Evolutionary conservation across 2,888 invertebrate species (phyloP).

Genomic region (Caenorhabditis becei): DNA sequence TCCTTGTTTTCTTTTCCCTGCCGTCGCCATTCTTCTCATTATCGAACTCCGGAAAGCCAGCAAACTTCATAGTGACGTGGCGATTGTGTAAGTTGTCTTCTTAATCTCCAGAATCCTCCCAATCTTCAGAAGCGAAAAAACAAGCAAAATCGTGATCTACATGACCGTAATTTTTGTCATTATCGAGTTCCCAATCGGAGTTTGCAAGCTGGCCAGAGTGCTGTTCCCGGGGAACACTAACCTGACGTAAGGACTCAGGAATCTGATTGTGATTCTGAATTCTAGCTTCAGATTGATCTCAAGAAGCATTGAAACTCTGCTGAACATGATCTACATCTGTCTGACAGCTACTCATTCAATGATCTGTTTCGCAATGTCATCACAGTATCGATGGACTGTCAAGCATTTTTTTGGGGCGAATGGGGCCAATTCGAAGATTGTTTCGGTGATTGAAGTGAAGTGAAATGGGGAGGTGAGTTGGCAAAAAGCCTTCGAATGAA

Average conservation of each 20-base stretch:
- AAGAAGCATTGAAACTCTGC: background rate
- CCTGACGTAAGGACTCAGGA: background rate
- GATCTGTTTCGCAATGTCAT: slow-evolving; percentile 21
- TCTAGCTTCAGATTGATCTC: slow-evolving; percentile 8
- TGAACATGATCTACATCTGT: slow-evolving; percentile 16
- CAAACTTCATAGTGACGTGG: background rate
- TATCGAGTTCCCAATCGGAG: slow-evolving; percentile 22
- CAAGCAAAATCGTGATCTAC: slow-evolving; percentile 15
- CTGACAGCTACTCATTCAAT: slow-evolving; percentile 16
- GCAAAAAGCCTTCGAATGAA: no score
- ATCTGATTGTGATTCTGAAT: background rate
- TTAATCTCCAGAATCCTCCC: no score
- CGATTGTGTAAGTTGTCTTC: background rate
- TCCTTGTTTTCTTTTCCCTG: slow-evolving; percentile 7
- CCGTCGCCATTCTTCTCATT: background rate
- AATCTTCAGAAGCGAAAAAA: slow-evolving; percentile 1
- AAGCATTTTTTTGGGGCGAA: slow-evolving; percentile 1
- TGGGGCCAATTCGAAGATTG: background rate
- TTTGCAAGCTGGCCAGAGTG: slow-evolving; percentile 8
- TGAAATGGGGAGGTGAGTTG: no score
- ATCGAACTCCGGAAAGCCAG: background rate
- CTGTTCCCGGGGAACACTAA: background rate
- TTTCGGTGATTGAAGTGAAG: background rate
- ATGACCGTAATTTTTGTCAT: slow-evolving; percentile 17
- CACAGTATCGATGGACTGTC: slow-evolving; percentile 17